phyloP scores from a whole-genome alignment of 1,140 invertebrate genomes.

The Tetraneura akinire region DNA sequence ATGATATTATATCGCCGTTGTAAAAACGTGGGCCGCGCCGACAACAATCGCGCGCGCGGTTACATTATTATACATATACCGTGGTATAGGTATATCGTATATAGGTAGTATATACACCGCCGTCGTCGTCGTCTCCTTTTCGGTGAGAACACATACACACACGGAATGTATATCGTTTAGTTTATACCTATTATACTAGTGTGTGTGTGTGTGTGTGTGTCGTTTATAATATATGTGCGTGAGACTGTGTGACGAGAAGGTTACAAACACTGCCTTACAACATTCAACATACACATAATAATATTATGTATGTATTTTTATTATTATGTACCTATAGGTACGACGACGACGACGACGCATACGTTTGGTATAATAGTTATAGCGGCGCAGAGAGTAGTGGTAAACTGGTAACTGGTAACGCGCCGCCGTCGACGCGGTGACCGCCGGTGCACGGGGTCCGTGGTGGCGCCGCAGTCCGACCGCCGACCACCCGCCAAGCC shows the following conservation, averaged over 20 bases:
- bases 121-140: constrained; percentile 27
- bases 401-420: background rate
- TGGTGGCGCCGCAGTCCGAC: constrained; percentile 46
- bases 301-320: no score
- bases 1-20: background rate
- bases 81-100: no score
- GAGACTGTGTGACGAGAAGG: constrained; percentile 26
- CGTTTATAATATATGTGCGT: no score
- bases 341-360: background rate
- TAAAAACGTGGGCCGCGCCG: constrained; percentile 47
- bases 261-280: no score
- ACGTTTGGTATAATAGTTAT: no score
- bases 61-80: background rate
- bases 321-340: no score
- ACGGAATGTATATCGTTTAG: no score
- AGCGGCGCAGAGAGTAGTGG: no score
- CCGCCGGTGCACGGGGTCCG: constrained; percentile 38
- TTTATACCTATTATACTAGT: no score
- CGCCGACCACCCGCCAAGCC: constrained; percentile 50
- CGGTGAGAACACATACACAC: constrained; percentile 24
- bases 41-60: constrained; percentile 40
- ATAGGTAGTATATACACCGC: background rate
- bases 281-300: no score
- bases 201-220: background rate
- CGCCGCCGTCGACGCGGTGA: constrained; percentile 37